phyloP scores from a whole-genome alignment of 1,140 invertebrate genomes.

The Plectus sambesii region DNA sequence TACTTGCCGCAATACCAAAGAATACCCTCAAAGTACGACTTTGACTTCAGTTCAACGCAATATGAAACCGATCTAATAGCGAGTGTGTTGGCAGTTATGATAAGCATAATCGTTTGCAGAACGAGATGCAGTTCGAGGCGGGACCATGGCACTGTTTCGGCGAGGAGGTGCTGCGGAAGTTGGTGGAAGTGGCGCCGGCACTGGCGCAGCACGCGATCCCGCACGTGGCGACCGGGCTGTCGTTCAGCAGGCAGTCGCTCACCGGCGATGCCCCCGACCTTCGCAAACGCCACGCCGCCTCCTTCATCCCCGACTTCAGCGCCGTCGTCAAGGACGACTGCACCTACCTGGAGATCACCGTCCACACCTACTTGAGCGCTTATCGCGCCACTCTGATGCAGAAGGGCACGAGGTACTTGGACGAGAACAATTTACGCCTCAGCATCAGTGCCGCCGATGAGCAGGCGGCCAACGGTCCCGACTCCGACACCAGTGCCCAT shows the following conservation, averaged over 20 bases:
- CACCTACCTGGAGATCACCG: conserved; percentile 39
- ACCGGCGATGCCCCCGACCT: conserved; percentile 7
- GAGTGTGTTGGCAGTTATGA: too few relatives aligned
- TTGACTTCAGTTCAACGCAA: too few relatives aligned
- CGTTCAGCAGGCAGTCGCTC: neutral
- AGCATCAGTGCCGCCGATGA: too few relatives aligned
- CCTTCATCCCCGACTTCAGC: conserved; percentile 37
- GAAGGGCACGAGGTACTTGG: too few relatives aligned
- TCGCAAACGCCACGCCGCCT: too few relatives aligned
- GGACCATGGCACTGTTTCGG: conserved; percentile 43
- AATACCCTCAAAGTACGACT: too few relatives aligned
- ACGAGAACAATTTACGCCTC: too few relatives aligned
- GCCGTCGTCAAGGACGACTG: conserved; percentile 37
- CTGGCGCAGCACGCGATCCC: conserved; percentile 18
- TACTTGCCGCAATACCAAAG: too few relatives aligned
- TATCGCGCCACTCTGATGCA: conserved; percentile 36
- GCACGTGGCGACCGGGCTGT: neutral
- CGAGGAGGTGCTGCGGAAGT: conserved; percentile 33
- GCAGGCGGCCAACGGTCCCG: too few relatives aligned
- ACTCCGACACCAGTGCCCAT: too few relatives aligned
- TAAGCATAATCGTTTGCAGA: too few relatives aligned
- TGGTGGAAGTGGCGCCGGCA: conserved; percentile 10
- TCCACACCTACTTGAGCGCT: conserved; percentile 36
- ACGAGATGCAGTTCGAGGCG: conserved; percentile 41
- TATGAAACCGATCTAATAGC: too few relatives aligned